Conservation (phyloP, 2,113 vertebrate genomes). For the Microcebus murinus region DNA sequence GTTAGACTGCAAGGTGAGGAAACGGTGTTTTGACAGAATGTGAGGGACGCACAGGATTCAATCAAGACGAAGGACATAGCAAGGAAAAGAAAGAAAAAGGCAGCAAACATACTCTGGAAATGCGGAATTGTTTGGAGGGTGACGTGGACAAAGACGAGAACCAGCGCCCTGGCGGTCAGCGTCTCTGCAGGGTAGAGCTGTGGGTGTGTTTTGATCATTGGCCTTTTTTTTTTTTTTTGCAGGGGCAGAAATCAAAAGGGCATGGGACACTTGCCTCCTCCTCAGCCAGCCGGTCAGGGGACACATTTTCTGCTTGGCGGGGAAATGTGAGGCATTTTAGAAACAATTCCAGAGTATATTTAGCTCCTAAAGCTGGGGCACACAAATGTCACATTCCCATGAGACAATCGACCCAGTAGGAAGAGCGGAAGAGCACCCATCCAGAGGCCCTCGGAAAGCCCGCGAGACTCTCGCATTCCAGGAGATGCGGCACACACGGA, state of each 20-base stretch:
- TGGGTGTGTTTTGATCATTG: not conserved
- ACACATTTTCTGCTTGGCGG: constrained; percentile 80
- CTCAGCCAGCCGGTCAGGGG: constrained; percentile 64
- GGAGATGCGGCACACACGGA: constrained; percentile 85
- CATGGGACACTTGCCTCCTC: constrained; percentile 47
- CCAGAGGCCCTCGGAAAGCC: constrained; percentile 79
- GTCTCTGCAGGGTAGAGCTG: not conserved
- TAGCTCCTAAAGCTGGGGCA: constrained; percentile 89
- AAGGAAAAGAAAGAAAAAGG: constrained; percentile 74
- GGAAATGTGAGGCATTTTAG: constrained; percentile 75
- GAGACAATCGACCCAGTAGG: constrained; percentile 82
- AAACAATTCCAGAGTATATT: constrained; percentile 95
- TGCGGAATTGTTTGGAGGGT: not conserved
- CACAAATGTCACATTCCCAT: constrained; percentile 89
- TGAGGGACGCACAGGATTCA: constrained; percentile 83
- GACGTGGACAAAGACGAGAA: not conserved
- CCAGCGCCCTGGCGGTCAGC: not conserved
- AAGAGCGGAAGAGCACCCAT: constrained; percentile 77
- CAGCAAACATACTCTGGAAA: constrained; percentile 92
- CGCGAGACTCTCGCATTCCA: constrained; percentile 75
- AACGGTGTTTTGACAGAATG: constrained; percentile 72
- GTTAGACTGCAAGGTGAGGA: constrained; percentile 79
- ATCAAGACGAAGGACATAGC: constrained; percentile 82
- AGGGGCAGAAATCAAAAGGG: constrained; percentile 70
- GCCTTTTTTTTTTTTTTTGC: not conserved